Conservation (phyloP, 1,140 invertebrate genomes). For the Philaenus spumarius region DNA sequence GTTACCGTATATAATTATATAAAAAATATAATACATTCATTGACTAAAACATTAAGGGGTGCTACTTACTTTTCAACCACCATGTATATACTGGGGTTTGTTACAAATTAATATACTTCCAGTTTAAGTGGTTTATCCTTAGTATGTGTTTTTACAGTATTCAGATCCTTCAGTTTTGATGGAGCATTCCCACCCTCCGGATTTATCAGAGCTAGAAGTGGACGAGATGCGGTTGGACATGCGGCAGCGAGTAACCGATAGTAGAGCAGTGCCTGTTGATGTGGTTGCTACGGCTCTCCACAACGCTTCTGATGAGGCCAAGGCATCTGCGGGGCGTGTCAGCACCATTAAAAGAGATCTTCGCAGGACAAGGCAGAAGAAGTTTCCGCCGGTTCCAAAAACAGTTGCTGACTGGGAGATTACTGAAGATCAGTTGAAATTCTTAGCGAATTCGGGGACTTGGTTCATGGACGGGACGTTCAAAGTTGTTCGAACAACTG, state of each 20-base stretch:
- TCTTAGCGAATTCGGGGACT: neutral
- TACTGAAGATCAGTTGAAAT: neutral
- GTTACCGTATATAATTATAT: too few species aligned
- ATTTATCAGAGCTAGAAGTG: neutral
- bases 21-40: too few species aligned
- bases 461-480: neutral
- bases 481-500: neutral
- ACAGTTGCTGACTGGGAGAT: neutral
- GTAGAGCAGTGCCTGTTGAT: neutral
- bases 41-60: too few species aligned
- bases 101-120: too few species aligned
- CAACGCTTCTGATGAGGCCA: neutral
- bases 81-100: too few species aligned
- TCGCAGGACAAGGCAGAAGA: neutral
- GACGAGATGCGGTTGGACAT: neutral
- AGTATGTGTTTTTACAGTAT: slow-evolving; percentile 2
- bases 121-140: too few species aligned
- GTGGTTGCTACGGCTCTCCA: neutral
- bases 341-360: neutral
- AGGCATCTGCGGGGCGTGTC: neutral
- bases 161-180: slow-evolving; percentile 1
- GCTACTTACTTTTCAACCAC: too few species aligned
- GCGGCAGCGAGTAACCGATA: neutral
- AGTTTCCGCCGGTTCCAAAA: neutral
- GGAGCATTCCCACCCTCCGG: neutral